Conservation (phyloP, 2,113 vertebrate species). For the Oreochromis niloticus region DNA sequence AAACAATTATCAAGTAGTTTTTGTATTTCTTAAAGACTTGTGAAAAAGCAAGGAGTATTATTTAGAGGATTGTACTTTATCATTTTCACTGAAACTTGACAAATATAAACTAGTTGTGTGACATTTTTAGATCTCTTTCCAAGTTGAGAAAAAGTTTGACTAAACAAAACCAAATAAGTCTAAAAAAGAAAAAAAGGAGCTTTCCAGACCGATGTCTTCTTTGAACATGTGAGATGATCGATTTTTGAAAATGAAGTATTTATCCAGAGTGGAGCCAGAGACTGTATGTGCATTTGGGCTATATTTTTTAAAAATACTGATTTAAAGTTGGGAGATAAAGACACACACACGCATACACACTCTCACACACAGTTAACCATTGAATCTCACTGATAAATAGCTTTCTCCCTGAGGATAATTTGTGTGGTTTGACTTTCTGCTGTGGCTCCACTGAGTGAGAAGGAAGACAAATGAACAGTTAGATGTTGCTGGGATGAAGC, state of each 20-base stretch:
- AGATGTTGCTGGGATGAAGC: not conserved
- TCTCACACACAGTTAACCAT: not conserved
- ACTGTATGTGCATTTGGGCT: not conserved
- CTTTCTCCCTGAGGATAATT: not conserved
- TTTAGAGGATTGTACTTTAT: not conserved
- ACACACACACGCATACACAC: not conserved
- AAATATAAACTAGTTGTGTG: not conserved
- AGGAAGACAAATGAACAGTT: conserved; percentile 3
- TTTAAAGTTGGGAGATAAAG: not conserved
- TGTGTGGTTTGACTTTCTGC: conserved; percentile 28
- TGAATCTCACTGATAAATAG: conserved; percentile 16
- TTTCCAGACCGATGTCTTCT: not conserved
- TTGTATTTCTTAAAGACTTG: not conserved
- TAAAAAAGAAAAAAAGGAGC: not conserved
- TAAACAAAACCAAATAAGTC: not conserved
- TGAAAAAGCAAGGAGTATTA: not conserved
- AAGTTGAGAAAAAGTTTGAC: not conserved
- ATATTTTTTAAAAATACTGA: not conserved
- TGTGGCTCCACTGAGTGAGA: conserved; percentile 1
- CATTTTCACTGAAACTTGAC: not conserved
- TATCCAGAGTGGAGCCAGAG: not conserved
- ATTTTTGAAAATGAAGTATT: not conserved
- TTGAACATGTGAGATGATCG: not conserved
- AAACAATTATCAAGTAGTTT: not conserved
- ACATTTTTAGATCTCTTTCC: not conserved